Base-by-base conservation (phyloP, 2,797 vertebrate genomes). In the Argya squamiceps region DNA sequence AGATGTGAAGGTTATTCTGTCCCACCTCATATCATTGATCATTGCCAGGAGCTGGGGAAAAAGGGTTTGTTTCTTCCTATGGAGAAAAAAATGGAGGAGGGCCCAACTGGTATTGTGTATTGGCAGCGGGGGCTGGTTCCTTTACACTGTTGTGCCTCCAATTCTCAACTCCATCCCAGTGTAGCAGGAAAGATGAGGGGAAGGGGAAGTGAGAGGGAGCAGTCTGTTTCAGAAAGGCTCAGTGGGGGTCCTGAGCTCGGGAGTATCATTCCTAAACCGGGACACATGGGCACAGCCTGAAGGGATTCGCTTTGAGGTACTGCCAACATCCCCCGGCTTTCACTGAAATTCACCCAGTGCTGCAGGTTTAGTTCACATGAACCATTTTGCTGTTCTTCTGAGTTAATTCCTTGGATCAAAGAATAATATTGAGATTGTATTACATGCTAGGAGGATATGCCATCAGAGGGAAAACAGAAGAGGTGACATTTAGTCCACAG, bases 301-400 rank as follows among this genome's bases (percentile, higher is more conserved):
- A 41, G 18, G 14, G 16, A 4, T 30, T 49, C 43, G 39, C 26
- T 26, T 36, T 47, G 83, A n/a, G 50, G 6, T 29, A 2, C 6
- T 50, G 9, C 37, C 20, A 5, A 2, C 15, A 4, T 36, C 12
- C 26, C 18, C 1, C 0, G 0, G 47, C 52, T 67, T 52, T 26
- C 0, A 0, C 50, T 76, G 78, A 69, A n/a, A 26, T 64, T 37
- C 30, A 55, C 15, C 12, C n/a, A 8, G 18, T 39, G 10, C 13
- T 36, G 13, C 16, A 10, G 11, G 7, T 58, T 81, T 65, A 49
- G 27, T 63, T 91, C 2, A 1, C 29, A 6, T 58, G 26, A 88
- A 37, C 7, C 0, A 0, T 50, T 70, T 13, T 20, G 34, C 26
- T 77, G 2, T 68, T 52, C 16, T 77, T 82, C 69, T 53, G 16